Percentiles rank a stretch among this genome's conserved stretches.
These are phyloP conservation scores for Anhinga rufa DNA, from an alignment of 2,113 vertebrate species.

Conservation along the genomic window DNA sequence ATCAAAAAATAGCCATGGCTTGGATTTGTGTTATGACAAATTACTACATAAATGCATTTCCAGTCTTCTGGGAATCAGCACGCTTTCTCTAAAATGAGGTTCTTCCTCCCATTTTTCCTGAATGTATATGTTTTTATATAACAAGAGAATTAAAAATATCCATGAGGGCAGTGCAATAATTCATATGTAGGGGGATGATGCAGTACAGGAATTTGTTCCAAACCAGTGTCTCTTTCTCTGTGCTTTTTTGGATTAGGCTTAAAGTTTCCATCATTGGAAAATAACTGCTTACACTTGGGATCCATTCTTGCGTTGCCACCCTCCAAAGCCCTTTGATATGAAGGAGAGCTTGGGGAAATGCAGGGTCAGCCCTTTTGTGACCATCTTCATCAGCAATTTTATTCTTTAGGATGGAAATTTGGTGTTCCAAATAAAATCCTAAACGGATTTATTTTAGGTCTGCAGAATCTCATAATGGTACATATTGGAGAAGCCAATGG, in stretches of 20 bases:
- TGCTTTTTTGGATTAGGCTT: slow-evolving; percentile 14
- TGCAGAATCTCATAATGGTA: not conserved
- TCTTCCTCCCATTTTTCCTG: slow-evolving; percentile 30
- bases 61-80: slow-evolving; percentile 28
- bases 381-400: not conserved
- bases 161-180: not conserved
- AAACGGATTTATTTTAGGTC: not conserved
- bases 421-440: not conserved
- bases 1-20: slow-evolving; percentile 33
- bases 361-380: not conserved
- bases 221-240: slow-evolving; percentile 41
- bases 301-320: not conserved
- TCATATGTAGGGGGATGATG: not conserved
- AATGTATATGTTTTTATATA: slow-evolving; percentile 19
- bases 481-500: not conserved
- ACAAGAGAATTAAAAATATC: slow-evolving; percentile 49
- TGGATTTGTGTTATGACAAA: not conserved
- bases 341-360: not conserved
- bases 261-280: slow-evolving; percentile 27
- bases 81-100: slow-evolving; percentile 14
- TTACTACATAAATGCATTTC: not conserved
- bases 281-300: slow-evolving; percentile 21
- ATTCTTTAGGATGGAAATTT: not conserved
- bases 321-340: not conserved
- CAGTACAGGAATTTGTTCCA: slow-evolving; percentile 42